Conservation (phyloP, 1,140 invertebrate species). For the Babylonia areolata region DNA sequence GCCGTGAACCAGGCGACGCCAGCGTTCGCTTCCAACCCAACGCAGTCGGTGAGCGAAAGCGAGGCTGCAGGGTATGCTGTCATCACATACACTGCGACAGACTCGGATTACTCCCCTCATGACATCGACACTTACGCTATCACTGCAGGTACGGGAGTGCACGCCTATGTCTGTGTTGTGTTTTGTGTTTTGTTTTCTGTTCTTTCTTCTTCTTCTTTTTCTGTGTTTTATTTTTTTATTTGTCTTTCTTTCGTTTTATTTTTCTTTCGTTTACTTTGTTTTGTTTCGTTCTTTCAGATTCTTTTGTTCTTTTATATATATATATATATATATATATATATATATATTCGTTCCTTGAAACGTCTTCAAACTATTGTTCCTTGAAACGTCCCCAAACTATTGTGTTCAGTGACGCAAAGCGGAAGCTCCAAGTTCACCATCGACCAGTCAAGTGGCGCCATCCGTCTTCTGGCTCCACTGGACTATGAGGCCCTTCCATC, state of each 20-base stretch:
- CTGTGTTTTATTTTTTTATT: too few species aligned
- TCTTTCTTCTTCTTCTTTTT: too few species aligned
- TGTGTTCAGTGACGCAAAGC: constrained; percentile 51
- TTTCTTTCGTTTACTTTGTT: too few species aligned
- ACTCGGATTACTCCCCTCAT: constrained; percentile 54
- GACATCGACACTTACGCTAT: constrained; percentile 51
- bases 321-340: neutral
- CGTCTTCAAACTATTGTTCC: neutral
- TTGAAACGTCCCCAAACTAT: too few species aligned
- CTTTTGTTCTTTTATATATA: neutral
- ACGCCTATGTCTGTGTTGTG: neutral
- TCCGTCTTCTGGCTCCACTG: constrained; percentile 46
- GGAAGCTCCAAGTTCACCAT: constrained; percentile 54
- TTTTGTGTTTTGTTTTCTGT: too few species aligned
- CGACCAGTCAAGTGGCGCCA: constrained; percentile 50
- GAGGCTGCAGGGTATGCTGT: constrained; percentile 41
- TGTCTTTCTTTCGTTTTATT: too few species aligned
- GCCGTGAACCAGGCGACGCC: constrained; percentile 60
- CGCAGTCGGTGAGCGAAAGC: constrained; percentile 49
- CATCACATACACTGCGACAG: constrained; percentile 54
- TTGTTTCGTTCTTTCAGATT: too few species aligned
- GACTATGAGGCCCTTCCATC: constrained; percentile 58
- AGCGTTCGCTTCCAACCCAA: constrained; percentile 43
- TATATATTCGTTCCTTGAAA: neutral
- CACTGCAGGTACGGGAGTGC: constrained; percentile 42